Base-by-base conservation (phyloP, 2,113 vertebrate genomes). In the Strix uralensis region DNA sequence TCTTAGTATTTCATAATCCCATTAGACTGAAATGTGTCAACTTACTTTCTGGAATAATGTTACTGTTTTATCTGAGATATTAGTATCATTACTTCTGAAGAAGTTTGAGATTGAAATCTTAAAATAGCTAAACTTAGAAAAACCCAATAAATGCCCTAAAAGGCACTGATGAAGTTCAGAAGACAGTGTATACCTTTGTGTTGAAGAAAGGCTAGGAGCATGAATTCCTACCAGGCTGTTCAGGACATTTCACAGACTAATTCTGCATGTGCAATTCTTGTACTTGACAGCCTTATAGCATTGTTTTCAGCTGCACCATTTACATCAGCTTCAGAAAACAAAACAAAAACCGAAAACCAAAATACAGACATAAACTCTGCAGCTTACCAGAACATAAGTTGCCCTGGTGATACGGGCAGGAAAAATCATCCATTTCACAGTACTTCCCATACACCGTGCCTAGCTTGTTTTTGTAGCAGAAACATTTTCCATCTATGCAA, bases 401-500 rank as follows among this genome's bases (percentile, higher is more conserved):
- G 40, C 99, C 99, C 46, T 97, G 96, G 54, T 98, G 83, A 90
- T 99, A 99, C 0, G 99, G 98, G 92, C 99, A 99, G 82, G 99
- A 99, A 97, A 99, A 99, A 93, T 99, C 98, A 67, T 99, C 99
- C 83, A 98, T 98, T 97, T 99, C 98, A 84, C 99, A 99, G 98
- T 99, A 98, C 97, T 98, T 98, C 89, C 99, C 99, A 40, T 99
- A 99, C 9, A 99, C 96, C 74, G 95, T 98, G 84, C 99, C 99
- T 15, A 99, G 98, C 69, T 98, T 98, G 95, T 96, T 99, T 95
- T 95, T 98, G 81, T 99, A 98, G 96, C 99, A 99, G 96, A 98
- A 97, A 97, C 99, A 99, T 95, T 95, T 98, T 29, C 99, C 99
- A 36, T 98, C 99, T 86, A 98, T 84, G 66, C 99, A 99, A 73